These are phyloP conservation scores for Choreutis nemorana DNA, from an alignment of 2,888 invertebrate genomes.

Conservation along the genomic window DNA sequence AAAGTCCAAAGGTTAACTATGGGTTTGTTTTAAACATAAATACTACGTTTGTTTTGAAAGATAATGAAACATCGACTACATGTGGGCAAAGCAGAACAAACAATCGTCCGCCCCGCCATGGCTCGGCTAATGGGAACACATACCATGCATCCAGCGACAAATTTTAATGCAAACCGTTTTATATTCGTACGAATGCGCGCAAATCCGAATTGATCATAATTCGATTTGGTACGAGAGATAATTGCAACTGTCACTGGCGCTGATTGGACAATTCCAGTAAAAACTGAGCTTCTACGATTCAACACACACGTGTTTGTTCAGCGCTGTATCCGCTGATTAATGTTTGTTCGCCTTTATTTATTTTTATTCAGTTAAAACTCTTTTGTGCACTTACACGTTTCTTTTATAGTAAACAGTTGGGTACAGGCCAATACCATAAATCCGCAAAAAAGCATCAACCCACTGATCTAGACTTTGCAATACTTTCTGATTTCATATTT, in stretches of 20 bases:
- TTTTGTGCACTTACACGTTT: no score
- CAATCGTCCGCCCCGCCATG: constrained; percentile 44
- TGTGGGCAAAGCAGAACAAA: constrained; percentile 34
- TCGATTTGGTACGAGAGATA: constrained; percentile 61
- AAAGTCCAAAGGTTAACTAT: no score
- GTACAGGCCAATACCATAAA: neutral
- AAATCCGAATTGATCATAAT: constrained; percentile 69
- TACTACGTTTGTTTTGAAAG: no score
- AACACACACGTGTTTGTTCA: constrained; percentile 50
- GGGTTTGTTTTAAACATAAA: no score
- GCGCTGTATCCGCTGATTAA: constrained; percentile 45
- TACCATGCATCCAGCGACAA: constrained; percentile 59
- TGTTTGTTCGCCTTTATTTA: constrained; percentile 48
- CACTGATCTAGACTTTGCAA: neutral
- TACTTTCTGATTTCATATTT: no score
- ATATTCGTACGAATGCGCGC: constrained; percentile 63
- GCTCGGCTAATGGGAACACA: constrained; percentile 62
- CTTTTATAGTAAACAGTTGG: neutral
- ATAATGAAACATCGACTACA: constrained; percentile 32
- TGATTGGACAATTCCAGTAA: constrained; percentile 59
- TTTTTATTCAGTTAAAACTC: constrained; percentile 16
- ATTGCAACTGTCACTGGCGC: constrained; percentile 65
- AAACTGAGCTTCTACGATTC: constrained; percentile 49
- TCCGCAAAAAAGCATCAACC: neutral
- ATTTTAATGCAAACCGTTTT: constrained; percentile 68